Evolutionary conservation across 2,888 invertebrate species (phyloP).

Genomic region (Osmoderma eremita): DNA sequence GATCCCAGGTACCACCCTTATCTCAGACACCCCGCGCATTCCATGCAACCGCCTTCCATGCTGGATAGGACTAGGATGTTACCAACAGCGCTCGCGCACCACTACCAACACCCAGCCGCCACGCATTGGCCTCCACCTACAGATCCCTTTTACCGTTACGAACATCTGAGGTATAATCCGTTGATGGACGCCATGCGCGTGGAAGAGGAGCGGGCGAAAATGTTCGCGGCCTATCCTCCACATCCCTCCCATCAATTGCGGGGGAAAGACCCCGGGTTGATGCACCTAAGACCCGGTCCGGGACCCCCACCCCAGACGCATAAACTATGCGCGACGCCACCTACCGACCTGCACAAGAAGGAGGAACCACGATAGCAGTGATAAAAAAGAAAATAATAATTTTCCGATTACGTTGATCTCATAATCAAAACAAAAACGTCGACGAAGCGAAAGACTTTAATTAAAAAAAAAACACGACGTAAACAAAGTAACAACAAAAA

Average conservation of each 20-base stretch:
- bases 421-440: conserved; percentile 32
- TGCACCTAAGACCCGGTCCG: conserved; percentile 68
- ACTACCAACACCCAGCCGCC: conserved; percentile 61
- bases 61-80: conserved; percentile 63
- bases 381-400: conserved; percentile 7
- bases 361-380: conserved; percentile 70
- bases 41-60: conserved; percentile 64
- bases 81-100: conserved; percentile 66
- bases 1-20: conserved; percentile 69
- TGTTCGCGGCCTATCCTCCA: conserved; percentile 72
- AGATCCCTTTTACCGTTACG: conserved; percentile 71
- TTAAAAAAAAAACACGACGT: not conserved
- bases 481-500: not conserved
- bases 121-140: conserved; percentile 62
- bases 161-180: conserved; percentile 81
- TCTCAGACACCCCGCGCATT: conserved; percentile 66
- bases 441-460: conserved; percentile 1
- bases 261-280: conserved; percentile 67
- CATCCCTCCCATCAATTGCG: conserved; percentile 62
- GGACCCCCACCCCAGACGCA: conserved; percentile 65
- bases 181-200: conserved; percentile 81
- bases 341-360: conserved; percentile 69
- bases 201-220: conserved; percentile 82
- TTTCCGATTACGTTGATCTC: conserved; percentile 28
- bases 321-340: conserved; percentile 68